Evolutionary conservation across 2,797 vertebrate genomes (phyloP).

Genomic region (Manis javanica): DNA sequence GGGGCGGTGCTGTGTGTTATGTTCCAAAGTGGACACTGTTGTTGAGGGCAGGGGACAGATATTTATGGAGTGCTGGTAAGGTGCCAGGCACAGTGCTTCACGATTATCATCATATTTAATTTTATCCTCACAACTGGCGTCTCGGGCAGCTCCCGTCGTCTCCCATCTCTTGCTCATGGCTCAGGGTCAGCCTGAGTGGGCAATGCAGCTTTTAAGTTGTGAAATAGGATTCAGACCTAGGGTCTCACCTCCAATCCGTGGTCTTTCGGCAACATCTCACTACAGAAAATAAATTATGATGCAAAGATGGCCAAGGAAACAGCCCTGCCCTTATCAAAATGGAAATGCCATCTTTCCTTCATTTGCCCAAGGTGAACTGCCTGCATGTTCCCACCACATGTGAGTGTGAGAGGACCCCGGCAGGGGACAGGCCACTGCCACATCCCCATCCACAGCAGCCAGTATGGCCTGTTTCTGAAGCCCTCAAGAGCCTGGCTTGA

Average conservation of each 20-base stretch:
- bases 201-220: not conserved
- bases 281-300: not conserved
- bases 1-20: not conserved
- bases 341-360: not conserved
- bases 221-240: not conserved
- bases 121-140: not conserved
- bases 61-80: not conserved
- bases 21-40: not conserved
- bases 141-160: not conserved
- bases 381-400: not conserved
- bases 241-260: not conserved
- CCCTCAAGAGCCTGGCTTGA: not conserved
- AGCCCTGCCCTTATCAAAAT: not conserved
- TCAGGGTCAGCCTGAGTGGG: not conserved
- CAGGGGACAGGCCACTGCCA: not conserved
- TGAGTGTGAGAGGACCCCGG: not conserved
- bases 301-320: not conserved
- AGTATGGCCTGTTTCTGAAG: not conserved
- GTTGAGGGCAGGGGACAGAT: not conserved
- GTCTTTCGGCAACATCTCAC: not conserved
- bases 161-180: not conserved
- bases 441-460: not conserved
- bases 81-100: not conserved
- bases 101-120: not conserved
- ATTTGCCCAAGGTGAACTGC: not conserved